Evolutionary conservation across 2,113 vertebrate genomes (phyloP).

Genomic region (Thermophis baileyi): DNA sequence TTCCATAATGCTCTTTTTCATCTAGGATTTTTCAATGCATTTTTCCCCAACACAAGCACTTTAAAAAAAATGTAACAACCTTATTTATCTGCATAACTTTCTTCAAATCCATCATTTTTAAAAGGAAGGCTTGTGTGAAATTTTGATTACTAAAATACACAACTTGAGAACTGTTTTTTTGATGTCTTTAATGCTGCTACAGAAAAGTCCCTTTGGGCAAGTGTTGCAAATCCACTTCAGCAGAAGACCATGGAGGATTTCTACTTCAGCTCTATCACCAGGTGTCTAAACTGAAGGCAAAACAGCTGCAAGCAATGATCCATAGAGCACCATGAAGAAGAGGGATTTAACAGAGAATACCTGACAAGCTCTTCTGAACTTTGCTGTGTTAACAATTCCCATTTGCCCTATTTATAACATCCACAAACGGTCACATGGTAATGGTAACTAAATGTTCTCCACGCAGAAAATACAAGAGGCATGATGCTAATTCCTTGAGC

Average conservation of each 20-base stretch:
- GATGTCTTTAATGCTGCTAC: background rate
- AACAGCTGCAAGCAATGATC: background rate
- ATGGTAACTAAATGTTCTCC: background rate
- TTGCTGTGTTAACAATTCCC: background rate
- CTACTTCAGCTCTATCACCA: background rate
- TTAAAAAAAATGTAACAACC: background rate
- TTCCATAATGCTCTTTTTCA: background rate
- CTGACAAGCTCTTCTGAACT: background rate
- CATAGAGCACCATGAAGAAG: background rate
- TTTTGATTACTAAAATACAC: background rate
- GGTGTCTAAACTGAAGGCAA: background rate
- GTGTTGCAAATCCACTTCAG: background rate
- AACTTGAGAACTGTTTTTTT: background rate
- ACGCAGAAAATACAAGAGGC: conserved; percentile 10
- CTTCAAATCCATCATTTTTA: background rate
- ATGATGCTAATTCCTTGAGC: background rate
- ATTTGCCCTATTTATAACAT: background rate
- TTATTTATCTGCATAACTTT: background rate
- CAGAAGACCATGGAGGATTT: background rate
- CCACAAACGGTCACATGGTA: conserved; percentile 25
- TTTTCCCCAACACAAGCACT: background rate
- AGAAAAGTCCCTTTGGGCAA: background rate
- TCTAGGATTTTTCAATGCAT: background rate
- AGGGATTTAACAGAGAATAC: background rate
- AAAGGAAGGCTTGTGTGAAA: background rate